Evolutionary conservation across 2,888 invertebrate species (phyloP).

Genomic region (Pollenia labialis): DNA sequence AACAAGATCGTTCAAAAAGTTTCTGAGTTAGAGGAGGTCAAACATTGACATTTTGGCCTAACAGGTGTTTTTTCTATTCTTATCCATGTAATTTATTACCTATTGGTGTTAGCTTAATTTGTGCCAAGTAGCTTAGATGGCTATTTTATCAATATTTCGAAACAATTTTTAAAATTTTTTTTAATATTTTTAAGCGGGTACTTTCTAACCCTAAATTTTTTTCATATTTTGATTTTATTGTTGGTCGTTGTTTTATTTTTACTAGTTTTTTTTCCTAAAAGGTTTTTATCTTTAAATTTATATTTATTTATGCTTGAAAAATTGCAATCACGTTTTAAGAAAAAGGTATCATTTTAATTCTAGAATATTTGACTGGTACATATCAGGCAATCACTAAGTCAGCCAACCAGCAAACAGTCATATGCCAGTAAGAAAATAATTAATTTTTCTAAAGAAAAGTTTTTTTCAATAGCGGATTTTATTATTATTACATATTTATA

Average conservation of each 20-base stretch:
- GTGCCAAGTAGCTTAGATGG: too few relatives aligned
- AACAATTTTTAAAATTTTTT: too few relatives aligned
- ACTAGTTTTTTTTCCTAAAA: neutral
- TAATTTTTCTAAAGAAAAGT: neutral
- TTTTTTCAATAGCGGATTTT: neutral
- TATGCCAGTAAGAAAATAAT: slow-evolving; percentile 9
- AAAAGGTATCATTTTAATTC: slow-evolving; percentile 54
- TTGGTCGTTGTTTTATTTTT: neutral
- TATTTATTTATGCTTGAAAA: slow-evolving; percentile 63
- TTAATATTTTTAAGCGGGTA: too few relatives aligned
- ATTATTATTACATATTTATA: slow-evolving; percentile 3
- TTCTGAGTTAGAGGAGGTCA: too few relatives aligned
- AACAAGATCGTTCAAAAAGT: too few relatives aligned
- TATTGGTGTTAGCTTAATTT: too few relatives aligned
- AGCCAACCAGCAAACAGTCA: neutral
- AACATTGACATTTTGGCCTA: too few relatives aligned
- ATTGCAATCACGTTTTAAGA: slow-evolving; percentile 66
- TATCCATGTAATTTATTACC: too few relatives aligned
- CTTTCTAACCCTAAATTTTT: too few relatives aligned
- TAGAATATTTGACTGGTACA: slow-evolving; percentile 5
- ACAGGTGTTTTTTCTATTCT: too few relatives aligned
- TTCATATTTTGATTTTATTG: neutral
- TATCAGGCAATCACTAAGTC: slow-evolving; percentile 8
- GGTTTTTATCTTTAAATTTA: slow-evolving; percentile 31
- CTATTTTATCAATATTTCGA: too few relatives aligned